Conservation (phyloP, 2,888 invertebrate species). For the Hypolimnas misippus region DNA sequence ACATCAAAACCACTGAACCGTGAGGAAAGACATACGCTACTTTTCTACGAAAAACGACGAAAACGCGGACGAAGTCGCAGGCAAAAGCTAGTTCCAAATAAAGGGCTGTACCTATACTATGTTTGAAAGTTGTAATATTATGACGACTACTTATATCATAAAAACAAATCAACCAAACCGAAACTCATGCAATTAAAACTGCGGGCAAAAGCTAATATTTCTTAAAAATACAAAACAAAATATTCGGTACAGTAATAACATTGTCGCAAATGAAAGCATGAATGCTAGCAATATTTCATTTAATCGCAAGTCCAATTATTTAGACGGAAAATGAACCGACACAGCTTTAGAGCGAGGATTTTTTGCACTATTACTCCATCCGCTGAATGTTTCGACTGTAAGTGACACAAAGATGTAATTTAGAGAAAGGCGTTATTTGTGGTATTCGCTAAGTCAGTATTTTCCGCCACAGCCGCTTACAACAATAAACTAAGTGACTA, state of each 20-base stretch:
- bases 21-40: no score
- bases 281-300: neutral
- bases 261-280: neutral
- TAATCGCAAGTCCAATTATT: neutral
- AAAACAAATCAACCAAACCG: no score
- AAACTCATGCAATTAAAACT: no score
- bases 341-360: neutral
- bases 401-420: neutral
- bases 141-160: no score
- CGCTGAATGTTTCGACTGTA: neutral
- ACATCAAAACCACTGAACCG: no score
- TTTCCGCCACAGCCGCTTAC: neutral
- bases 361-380: neutral
- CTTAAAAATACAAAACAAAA: neutral
- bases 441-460: neutral
- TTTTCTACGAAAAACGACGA: no score
- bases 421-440: neutral
- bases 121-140: no score
- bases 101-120: no score
- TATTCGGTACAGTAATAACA: neutral
- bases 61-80: no score
- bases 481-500: no score
- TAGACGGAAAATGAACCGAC: neutral
- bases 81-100: no score
- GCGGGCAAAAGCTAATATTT: no score